Conservation (phyloP, 1,140 invertebrate genomes). For the Brachionus plicatilis region DNA sequence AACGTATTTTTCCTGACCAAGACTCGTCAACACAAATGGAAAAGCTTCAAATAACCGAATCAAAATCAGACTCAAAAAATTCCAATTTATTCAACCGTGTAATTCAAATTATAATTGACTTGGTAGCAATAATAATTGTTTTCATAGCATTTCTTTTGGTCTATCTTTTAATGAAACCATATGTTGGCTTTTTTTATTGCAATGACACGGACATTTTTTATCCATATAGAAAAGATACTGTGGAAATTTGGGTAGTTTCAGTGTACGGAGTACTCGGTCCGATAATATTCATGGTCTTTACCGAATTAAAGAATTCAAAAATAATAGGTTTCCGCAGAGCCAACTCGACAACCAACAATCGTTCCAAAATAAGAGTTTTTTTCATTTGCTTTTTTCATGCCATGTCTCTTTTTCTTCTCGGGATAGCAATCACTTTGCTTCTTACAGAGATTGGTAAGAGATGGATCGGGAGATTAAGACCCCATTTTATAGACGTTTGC, state of each 20-base stretch:
- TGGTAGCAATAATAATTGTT: background rate
- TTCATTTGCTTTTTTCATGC: slow-evolving; percentile 36
- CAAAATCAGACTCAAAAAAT: background rate
- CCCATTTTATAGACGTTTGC: slow-evolving; percentile 74
- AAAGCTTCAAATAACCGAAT: background rate
- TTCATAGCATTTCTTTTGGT: slow-evolving; percentile 23
- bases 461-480: slow-evolving; percentile 73
- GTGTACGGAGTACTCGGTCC: background rate
- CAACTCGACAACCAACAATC: background rate
- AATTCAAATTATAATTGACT: slow-evolving; percentile 10
- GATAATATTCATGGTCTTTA: background rate
- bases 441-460: slow-evolving; percentile 85
- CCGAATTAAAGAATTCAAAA: slow-evolving; percentile 21
- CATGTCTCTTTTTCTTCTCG: slow-evolving; percentile 1
- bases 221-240: slow-evolving; percentile 33
- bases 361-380: background rate
- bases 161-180: background rate
- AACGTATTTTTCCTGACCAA: background rate
- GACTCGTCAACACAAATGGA: background rate
- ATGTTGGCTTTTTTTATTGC: slow-evolving; percentile 2
- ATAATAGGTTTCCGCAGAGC: background rate
- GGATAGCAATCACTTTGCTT: slow-evolving; percentile 11
- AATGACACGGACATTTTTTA: slow-evolving; percentile 27
- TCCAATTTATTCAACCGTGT: background rate
- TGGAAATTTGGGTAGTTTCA: slow-evolving; percentile 25